Evolutionary conservation across 1,140 invertebrate genomes (phyloP), one percentile per base, ranked within the genome.

Genomic region (Acromyrmex echinatior): DNA sequence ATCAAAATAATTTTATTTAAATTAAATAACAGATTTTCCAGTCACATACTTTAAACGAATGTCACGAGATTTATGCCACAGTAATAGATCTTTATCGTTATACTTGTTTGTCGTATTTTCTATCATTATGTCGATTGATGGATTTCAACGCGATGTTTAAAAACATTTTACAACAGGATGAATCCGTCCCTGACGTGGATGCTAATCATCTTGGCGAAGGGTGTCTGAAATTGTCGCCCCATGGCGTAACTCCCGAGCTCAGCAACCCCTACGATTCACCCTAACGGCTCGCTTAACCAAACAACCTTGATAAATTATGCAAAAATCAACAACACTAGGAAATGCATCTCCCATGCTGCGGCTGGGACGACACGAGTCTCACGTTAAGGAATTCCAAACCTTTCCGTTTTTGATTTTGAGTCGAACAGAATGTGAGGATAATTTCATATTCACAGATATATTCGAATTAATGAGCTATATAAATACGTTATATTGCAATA

Each of bases 271-370:
- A 88, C 90, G 77, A 87, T 87, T 90, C 89, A 88, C 93, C 92
- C 93, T 93, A 94, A 94, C 92, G 92, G 93, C 89, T 93, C 93
- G 93, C 93, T 94, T 94, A 94, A 91, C 93, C 93, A 95, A 95
- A 94, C 94, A 95, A 93, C 92, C 94, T 94, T 94, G 93, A 94
- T 95, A 94, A 94, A 95, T 95, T 95, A 95, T 94, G 94, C 93
- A 94, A 94, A 95, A 94, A 95, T 95, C 94, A 95, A 95, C 94
- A 95, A 94, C 91, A 92, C 92, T 93, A 93, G 91, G 92, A 91
- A 92, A 93, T 90, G 88, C 81, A 91, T 88, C 92, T 91, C 90
- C 90, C 88, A 91, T 90, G 77, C 89, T 86, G 86, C 21, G 89
- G 65, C 66, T 89, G 79, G 51, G 28, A 84, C 70, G 80, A 84